Conservation (phyloP, 2,888 invertebrate genomes). For the Lampropteryx suffumata region DNA sequence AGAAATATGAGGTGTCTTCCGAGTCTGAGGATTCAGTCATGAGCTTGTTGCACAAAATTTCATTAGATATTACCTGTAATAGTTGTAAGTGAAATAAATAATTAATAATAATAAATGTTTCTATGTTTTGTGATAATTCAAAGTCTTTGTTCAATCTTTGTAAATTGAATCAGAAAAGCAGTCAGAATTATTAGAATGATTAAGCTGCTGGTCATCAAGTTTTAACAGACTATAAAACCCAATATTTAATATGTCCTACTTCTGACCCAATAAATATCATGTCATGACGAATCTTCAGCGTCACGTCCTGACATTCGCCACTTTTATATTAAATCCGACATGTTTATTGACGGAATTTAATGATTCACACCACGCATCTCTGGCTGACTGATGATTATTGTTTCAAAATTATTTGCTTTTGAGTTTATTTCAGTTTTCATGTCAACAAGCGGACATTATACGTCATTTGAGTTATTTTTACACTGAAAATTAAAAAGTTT, state of each 20-base stretch:
- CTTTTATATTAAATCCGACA: conserved; percentile 20
- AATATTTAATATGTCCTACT: conserved; percentile 11
- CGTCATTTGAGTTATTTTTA: background rate
- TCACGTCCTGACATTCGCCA: conserved; percentile 6
- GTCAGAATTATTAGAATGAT: too few species aligned
- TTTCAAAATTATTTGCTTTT: conserved; percentile 30
- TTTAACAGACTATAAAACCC: conserved; percentile 11
- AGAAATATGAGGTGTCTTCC: too few species aligned
- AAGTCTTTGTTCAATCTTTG: too few species aligned
- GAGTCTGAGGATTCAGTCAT: too few species aligned
- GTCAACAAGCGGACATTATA: conserved; percentile 11
- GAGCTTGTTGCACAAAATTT: too few species aligned
- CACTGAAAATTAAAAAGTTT: too few species aligned
- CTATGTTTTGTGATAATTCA: too few species aligned
- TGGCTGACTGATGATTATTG: conserved; percentile 41
- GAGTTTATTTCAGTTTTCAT: conserved; percentile 23
- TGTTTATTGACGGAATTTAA: conserved; percentile 36
- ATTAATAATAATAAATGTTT: too few species aligned
- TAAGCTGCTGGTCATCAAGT: background rate
- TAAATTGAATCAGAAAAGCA: too few species aligned
- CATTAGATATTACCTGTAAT: too few species aligned
- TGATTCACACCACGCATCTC: conserved; percentile 25
- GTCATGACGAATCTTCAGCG: conserved; percentile 14
- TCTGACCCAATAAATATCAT: conserved; percentile 7
- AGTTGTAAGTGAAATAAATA: too few species aligned